A percentile compares a stretch with the other conserved stretches of the same genome.
phyloP scores from a whole-genome alignment of 2,797 vertebrate genomes.

The Atherinosoma microstoma region DNA sequence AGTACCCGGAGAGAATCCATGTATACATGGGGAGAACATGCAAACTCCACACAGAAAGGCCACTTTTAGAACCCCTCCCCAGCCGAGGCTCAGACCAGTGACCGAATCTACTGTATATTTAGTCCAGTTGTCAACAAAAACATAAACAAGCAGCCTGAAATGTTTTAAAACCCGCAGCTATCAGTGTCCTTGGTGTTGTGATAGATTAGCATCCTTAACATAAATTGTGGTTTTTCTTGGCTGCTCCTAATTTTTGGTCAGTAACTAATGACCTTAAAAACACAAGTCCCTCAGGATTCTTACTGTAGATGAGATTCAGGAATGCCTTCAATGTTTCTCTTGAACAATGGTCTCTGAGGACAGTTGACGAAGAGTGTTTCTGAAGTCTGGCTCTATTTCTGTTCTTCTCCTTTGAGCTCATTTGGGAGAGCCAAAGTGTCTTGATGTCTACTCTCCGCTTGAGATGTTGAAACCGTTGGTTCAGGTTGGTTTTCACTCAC shows the following conservation, averaged over 20 bases:
- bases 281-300: neutral
- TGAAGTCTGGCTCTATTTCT: neutral
- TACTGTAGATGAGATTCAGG: neutral
- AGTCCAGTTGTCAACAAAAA: no score
- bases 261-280: neutral
- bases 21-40: no score
- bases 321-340: neutral
- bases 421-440: slow-evolving; percentile 36
- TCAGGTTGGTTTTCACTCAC: slow-evolving; percentile 43
- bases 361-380: neutral
- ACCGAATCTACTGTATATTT: no score
- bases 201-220: no score
- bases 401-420: slow-evolving; percentile 11
- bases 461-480: slow-evolving; percentile 18
- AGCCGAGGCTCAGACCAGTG: no score
- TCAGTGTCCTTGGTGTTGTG: no score
- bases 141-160: neutral
- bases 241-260: neutral
- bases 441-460: slow-evolving; percentile 20
- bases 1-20: no score
- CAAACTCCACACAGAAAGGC: no score
- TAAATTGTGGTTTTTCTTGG: no score
- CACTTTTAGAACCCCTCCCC: no score
- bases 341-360: neutral
- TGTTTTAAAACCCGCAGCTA: neutral